phyloP scores from a whole-genome alignment of 2,888 invertebrate genomes.

The Mimumesa dahlbomi region DNA sequence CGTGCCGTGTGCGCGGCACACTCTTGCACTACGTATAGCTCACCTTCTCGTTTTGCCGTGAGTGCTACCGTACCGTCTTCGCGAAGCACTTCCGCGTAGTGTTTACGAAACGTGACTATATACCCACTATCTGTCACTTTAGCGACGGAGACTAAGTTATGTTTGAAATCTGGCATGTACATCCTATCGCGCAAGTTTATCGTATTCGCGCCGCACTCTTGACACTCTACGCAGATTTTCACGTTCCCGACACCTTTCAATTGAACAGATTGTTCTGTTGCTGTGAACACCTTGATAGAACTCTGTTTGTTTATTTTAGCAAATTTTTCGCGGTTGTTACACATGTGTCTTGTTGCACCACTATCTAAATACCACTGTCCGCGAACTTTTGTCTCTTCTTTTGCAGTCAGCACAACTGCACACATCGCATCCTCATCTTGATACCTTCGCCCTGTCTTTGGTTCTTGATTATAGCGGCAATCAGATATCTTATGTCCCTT shows the following conservation, averaged over 20 bases:
- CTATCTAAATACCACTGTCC: constrained; percentile 1
- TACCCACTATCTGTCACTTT: not conserved
- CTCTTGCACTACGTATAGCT: not conserved
- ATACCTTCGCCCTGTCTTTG: not conserved
- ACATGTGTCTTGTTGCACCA: not conserved
- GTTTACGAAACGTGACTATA: not conserved
- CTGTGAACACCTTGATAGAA: not conserved
- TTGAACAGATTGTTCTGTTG: not conserved
- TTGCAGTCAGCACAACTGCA: not conserved
- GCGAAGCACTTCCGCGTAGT: not conserved
- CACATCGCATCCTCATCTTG: not conserved
- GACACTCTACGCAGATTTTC: not conserved
- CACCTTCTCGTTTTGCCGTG: not conserved
- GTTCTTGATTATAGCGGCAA: not conserved
- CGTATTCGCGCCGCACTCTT: too few relatives aligned
- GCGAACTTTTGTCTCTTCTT: not conserved
- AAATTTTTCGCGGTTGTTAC: not conserved
- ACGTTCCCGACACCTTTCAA: not conserved
- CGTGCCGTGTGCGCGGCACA: too few relatives aligned
- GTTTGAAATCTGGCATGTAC: not conserved
- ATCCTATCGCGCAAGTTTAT: not conserved
- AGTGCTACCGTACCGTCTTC: not conserved
- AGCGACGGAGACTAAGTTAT: not conserved
- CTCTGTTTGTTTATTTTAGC: not conserved
- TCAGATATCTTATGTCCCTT: not conserved